Percentiles rank a stretch among this genome's conserved stretches.
Conservation (phyloP, 1,140 invertebrate genomes). For the Sinella curviseta region DNA sequence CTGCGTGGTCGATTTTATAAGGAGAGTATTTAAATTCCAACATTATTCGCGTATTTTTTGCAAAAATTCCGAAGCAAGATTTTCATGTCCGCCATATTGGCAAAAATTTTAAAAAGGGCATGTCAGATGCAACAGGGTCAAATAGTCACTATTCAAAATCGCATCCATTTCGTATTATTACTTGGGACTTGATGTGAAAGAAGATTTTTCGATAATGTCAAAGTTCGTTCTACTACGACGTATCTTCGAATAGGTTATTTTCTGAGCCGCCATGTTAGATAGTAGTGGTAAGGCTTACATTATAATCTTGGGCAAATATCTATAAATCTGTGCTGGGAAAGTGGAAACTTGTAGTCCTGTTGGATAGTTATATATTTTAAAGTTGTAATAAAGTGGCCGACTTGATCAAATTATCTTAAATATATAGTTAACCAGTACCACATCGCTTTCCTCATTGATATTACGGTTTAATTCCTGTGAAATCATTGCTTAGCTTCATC, state of each 20-base stretch:
- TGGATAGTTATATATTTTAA: too few species aligned
- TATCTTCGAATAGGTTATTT: not conserved
- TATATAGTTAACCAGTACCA: too few species aligned
- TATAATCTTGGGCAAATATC: too few species aligned
- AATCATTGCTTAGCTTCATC: too few species aligned
- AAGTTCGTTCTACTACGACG: not conserved
- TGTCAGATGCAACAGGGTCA: not conserved
- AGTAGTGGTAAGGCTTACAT: too few species aligned
- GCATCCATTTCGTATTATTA: not conserved
- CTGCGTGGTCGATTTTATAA: not conserved
- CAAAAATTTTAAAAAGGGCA: not conserved
- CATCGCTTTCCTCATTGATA: too few species aligned
- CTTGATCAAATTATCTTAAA: too few species aligned
- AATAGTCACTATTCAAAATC: not conserved
- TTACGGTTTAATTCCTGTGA: too few species aligned
- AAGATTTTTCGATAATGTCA: not conserved
- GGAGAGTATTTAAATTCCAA: not conserved
- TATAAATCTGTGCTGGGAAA: too few species aligned
- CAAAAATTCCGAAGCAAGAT: not conserved
- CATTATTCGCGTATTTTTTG: not conserved
- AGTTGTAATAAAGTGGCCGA: too few species aligned
- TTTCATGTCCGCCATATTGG: constrained; percentile 2
- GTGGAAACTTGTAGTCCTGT: too few species aligned
- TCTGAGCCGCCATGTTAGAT: not conserved
- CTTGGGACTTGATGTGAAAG: not conserved